Evolutionary conservation across 1,140 invertebrate genomes (phyloP).

Genomic region (Listronotus oregonensis): DNA sequence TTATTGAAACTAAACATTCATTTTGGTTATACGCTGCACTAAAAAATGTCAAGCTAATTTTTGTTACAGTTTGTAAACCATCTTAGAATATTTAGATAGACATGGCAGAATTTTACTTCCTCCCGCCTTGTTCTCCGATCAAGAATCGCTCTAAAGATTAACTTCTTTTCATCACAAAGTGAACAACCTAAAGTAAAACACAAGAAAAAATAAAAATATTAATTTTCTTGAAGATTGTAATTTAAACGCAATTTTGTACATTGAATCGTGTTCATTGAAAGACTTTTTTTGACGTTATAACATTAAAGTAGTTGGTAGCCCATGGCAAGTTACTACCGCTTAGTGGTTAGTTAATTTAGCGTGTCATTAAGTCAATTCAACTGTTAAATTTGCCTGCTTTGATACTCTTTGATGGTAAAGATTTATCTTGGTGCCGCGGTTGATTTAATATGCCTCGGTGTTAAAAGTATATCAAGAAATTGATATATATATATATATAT

Average conservation of each 20-base stretch:
- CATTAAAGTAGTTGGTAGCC: slow-evolving; percentile 28
- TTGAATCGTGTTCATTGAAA: slow-evolving; percentile 27
- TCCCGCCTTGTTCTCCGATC: too few species aligned
- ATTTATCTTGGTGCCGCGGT: slow-evolving; percentile 16
- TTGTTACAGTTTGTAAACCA: too few species aligned
- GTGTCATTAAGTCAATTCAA: slow-evolving; percentile 37
- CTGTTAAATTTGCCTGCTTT: slow-evolving; percentile 37
- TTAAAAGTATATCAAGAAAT: slow-evolving; percentile 21
- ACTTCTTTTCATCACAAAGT: too few species aligned
- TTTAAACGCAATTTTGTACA: slow-evolving; percentile 39
- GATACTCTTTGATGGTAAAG: slow-evolving; percentile 29
- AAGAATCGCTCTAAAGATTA: too few species aligned
- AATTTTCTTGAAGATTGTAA: slow-evolving; percentile 37
- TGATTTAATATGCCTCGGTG: slow-evolving; percentile 1
- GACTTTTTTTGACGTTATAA: slow-evolving; percentile 19
- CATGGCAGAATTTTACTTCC: too few species aligned
- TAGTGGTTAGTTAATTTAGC: slow-evolving; percentile 35
- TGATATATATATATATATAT: too few species aligned
- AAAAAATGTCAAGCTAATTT: too few species aligned
- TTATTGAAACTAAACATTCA: too few species aligned
- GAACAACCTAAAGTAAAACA: too few species aligned
- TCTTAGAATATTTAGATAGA: too few species aligned
- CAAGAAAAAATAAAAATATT: slow-evolving; percentile 17
- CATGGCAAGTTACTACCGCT: slow-evolving; percentile 33
- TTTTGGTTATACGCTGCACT: too few species aligned